Conservation (phyloP, 2,888 invertebrate genomes). For the Nemapogon koenigi region DNA sequence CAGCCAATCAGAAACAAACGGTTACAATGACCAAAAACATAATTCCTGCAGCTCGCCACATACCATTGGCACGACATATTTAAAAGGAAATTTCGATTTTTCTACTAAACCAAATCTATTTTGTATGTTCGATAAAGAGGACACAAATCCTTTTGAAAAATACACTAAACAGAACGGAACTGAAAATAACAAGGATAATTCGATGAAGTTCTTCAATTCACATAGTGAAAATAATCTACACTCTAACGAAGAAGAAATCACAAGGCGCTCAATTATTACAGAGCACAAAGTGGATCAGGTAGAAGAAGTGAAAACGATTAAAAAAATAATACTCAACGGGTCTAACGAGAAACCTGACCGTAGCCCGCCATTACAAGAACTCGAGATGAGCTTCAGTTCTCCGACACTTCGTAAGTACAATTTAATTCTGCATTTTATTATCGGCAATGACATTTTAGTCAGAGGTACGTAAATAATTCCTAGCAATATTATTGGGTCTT, state of each 20-base stretch:
- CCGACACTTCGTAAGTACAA: slow-evolving; percentile 10
- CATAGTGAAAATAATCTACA: slow-evolving; percentile 43
- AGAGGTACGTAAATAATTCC: too few relatives aligned
- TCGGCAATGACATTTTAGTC: too few relatives aligned
- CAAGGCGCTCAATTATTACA: slow-evolving; percentile 41
- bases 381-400: slow-evolving; percentile 17
- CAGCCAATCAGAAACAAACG: slow-evolving; percentile 4
- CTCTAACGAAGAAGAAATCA: slow-evolving; percentile 35
- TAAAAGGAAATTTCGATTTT: neutral
- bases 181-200: slow-evolving; percentile 25
- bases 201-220: slow-evolving; percentile 34
- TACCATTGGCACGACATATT: too few relatives aligned
- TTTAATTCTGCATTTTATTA: too few relatives aligned
- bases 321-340: slow-evolving; percentile 49
- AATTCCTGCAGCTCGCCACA: neutral
- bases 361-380: slow-evolving; percentile 14
- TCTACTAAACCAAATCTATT: slow-evolving; percentile 5
- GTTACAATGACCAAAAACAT: neutral
- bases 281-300: slow-evolving; percentile 50
- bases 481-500: too few relatives aligned
- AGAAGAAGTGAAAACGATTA: slow-evolving; percentile 57
- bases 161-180: slow-evolving; percentile 30
- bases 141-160: slow-evolving; percentile 39
- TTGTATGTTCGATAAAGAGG: slow-evolving; percentile 1
- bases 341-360: slow-evolving; percentile 21